Percentiles rank a stretch among this genome's conserved stretches.
These are phyloP conservation scores for Channallabes apus DNA, from an alignment of 2,797 vertebrate genomes.

Conservation along the genomic window DNA sequence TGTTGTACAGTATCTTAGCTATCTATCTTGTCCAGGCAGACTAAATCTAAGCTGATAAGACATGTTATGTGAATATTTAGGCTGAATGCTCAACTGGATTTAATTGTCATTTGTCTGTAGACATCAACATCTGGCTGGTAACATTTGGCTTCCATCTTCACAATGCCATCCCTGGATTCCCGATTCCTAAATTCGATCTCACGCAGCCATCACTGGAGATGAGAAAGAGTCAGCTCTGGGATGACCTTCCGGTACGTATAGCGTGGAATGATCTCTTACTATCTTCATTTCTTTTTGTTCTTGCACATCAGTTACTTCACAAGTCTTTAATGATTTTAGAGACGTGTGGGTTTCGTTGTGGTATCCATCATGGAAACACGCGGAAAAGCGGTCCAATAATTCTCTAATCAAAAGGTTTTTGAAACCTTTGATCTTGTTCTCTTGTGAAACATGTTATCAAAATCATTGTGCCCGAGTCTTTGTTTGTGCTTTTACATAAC, in stretches of 20 bases:
- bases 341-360: slow-evolving; percentile 32
- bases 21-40: neutral
- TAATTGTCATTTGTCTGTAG: slow-evolving; percentile 65
- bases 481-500: slow-evolving; percentile 13
- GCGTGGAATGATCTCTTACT: neutral
- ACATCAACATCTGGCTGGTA: slow-evolving; percentile 98
- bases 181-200: slow-evolving; percentile 93
- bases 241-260: slow-evolving; percentile 88
- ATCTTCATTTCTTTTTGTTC: neutral
- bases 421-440: slow-evolving; percentile 18
- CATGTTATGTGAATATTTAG: neutral
- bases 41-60: neutral
- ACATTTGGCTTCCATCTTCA: slow-evolving; percentile 98
- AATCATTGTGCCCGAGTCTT: neutral
- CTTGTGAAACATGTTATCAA: slow-evolving; percentile 9
- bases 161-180: slow-evolving; percentile 97
- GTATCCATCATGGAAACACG: slow-evolving; percentile 29
- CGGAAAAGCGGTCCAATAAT: slow-evolving; percentile 3
- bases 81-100: neutral
- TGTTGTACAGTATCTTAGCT: neutral
- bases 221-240: slow-evolving; percentile 96
- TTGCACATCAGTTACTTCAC: slow-evolving; percentile 5
- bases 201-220: slow-evolving; percentile 94
- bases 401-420: slow-evolving; percentile 13
- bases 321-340: slow-evolving; percentile 8